Percentiles rank a stretch among this genome's conserved stretches.
Evolutionary conservation across 1,140 invertebrate genomes (phyloP).

Genomic region (Stegodyphus dumicola): DNA sequence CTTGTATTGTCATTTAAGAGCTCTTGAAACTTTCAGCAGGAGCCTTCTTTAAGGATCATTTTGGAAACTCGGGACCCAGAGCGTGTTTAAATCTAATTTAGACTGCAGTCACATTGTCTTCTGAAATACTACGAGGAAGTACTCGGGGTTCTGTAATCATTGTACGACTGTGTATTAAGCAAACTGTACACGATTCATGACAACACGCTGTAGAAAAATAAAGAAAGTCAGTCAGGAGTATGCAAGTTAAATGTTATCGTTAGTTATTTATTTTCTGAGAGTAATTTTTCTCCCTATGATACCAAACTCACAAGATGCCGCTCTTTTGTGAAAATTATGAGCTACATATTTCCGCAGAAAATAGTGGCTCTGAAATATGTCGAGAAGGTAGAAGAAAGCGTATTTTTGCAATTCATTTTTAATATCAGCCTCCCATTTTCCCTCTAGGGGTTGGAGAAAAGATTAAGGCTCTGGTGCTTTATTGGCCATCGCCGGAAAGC

Average conservation of each 20-base stretch:
- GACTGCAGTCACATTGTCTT: constrained; percentile 12
- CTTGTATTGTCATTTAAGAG: constrained; percentile 44
- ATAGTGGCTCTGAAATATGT: constrained; percentile 36
- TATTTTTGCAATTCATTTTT: constrained; percentile 55
- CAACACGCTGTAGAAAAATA: neutral
- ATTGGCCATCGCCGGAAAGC: constrained; percentile 38
- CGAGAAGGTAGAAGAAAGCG: constrained; percentile 4
- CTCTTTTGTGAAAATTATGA: constrained; percentile 33
- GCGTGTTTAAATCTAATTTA: constrained; percentile 44
- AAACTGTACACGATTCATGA: constrained; percentile 1
- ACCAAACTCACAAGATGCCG: neutral
- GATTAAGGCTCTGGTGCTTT: constrained; percentile 45
- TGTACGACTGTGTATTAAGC: constrained; percentile 19
- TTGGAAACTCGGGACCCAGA: constrained; percentile 20
- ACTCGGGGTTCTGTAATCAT: constrained; percentile 6
- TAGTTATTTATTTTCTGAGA: neutral
- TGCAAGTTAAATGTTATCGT: neutral
- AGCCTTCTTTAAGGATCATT: constrained; percentile 27
- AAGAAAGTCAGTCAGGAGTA: neutral
- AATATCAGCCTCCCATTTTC: constrained; percentile 28
- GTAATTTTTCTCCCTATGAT: neutral
- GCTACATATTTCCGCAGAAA: constrained; percentile 18
- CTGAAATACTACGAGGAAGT: constrained; percentile 27
- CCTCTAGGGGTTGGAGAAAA: constrained; percentile 6
- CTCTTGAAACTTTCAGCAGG: too few species aligned